Evolutionary conservation across 2,888 invertebrate genomes (phyloP).

Genomic region (Cerastis leucographa): DNA sequence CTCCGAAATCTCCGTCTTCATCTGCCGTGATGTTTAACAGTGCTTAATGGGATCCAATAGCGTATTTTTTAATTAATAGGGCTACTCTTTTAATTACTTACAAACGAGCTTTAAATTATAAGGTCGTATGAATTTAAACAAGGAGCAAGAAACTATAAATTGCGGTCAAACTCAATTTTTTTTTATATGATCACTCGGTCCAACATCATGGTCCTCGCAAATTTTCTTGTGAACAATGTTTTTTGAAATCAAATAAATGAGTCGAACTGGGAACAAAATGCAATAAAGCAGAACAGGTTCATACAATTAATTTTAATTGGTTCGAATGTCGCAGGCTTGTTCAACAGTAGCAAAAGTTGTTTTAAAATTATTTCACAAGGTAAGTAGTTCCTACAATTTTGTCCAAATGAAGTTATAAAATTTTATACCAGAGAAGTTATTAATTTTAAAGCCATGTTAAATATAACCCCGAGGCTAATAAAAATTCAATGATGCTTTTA

Average conservation of each 20-base stretch:
- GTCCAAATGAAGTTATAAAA: background rate
- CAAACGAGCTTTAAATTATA: background rate
- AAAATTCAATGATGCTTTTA: constrained; percentile 4
- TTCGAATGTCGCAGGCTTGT: background rate
- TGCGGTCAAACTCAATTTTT: background rate
- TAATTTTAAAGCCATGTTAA: too few relatives aligned
- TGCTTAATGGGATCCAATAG: background rate
- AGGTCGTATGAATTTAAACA: background rate
- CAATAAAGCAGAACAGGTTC: background rate
- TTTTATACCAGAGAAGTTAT: background rate
- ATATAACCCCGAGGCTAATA: background rate
- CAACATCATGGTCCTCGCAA: background rate
- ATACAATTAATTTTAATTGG: background rate
- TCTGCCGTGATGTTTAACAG: background rate
- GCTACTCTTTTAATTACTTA: background rate
- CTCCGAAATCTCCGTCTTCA: background rate
- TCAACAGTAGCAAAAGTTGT: background rate
- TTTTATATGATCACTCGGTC: too few relatives aligned
- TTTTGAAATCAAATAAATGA: background rate
- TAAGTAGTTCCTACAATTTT: background rate
- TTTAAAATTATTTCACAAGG: background rate
- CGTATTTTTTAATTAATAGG: background rate
- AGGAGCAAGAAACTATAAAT: background rate
- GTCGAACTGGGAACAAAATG: background rate
- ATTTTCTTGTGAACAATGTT: background rate